Evolutionary conservation across 1,140 invertebrate genomes (phyloP).

Genomic region (Drosophila yakuba): DNA sequence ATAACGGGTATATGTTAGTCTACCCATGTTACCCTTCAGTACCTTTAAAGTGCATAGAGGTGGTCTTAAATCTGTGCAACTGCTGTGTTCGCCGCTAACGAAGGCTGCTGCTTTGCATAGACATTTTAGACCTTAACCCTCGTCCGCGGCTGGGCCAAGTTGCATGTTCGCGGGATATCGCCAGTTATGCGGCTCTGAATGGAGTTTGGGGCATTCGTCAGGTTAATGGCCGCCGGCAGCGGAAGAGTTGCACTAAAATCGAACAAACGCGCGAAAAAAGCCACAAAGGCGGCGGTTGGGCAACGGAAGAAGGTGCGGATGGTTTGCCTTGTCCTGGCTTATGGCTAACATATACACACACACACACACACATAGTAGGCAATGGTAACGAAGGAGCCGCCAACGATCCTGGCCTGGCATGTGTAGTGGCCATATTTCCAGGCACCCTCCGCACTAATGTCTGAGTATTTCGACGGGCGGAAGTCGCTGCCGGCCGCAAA

Average conservation of each 20-base stretch:
- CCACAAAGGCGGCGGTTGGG: background rate
- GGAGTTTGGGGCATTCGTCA: slow-evolving; percentile 25
- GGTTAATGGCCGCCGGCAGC: slow-evolving; percentile 71
- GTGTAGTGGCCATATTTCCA: slow-evolving; percentile 77
- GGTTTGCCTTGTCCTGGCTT: slow-evolving; percentile 13
- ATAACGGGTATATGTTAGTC: too few species aligned
- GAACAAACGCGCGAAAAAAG: slow-evolving; percentile 71
- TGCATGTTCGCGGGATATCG: slow-evolving; percentile 61
- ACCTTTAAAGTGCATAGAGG: background rate
- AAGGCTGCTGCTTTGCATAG: slow-evolving; percentile 60
- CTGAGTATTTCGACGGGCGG: slow-evolving; percentile 75
- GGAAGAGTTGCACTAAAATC: slow-evolving; percentile 80
- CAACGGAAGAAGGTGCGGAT: background rate
- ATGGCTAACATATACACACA: background rate
- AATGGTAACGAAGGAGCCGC: slow-evolving; percentile 43
- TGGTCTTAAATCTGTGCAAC: slow-evolving; percentile 2
- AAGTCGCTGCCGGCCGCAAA: slow-evolving; percentile 67
- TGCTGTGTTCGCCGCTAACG: background rate
- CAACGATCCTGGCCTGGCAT: slow-evolving; percentile 65
- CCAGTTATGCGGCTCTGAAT: background rate
- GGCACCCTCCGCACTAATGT: slow-evolving; percentile 50
- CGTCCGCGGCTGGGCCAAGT: slow-evolving; percentile 33
- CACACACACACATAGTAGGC: slow-evolving; percentile 9
- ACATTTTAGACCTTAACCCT: slow-evolving; percentile 77
- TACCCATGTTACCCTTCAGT: too few species aligned